Percentiles rank a stretch among this genome's conserved stretches.
Evolutionary conservation across 2,113 vertebrate species (phyloP).

Genomic region (Oenanthe oenanthe): DNA sequence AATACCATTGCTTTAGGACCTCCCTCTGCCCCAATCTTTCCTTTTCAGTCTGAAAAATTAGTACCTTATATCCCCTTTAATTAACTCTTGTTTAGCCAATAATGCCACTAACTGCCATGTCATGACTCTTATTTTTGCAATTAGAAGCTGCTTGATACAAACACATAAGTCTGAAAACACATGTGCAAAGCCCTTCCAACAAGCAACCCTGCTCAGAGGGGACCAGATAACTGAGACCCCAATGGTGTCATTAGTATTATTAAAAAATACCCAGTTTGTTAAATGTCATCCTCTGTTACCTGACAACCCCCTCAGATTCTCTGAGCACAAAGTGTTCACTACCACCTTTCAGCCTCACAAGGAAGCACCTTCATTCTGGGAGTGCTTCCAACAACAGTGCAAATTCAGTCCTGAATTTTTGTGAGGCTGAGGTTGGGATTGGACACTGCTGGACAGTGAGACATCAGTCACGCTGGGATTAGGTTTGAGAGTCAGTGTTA

Average conservation of each 20-base stretch:
- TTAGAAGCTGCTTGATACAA: neutral
- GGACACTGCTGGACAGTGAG: neutral
- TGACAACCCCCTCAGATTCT: fast-evolving
- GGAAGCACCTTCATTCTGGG: neutral
- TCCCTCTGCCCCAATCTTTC: neutral
- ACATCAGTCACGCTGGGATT: neutral
- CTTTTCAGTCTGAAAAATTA: neutral
- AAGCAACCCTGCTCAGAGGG: neutral
- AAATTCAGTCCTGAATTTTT: neutral
- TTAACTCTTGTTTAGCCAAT: neutral
- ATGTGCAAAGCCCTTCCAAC: neutral
- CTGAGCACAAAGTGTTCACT: neutral
- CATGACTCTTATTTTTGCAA: neutral
- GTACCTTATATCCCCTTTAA: neutral
- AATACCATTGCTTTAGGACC: neutral
- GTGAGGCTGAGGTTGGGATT: neutral
- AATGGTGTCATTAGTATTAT: neutral
- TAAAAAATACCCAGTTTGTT: neutral
- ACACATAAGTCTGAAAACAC: neutral
- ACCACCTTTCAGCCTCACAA: neutral
- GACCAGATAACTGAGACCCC: neutral
- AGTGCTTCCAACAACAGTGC: fast-evolving
- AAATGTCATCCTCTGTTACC: neutral
- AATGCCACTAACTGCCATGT: neutral
- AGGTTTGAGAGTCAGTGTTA: neutral